Conservation (phyloP, 2,113 vertebrate genomes). For the Uria aalge region DNA sequence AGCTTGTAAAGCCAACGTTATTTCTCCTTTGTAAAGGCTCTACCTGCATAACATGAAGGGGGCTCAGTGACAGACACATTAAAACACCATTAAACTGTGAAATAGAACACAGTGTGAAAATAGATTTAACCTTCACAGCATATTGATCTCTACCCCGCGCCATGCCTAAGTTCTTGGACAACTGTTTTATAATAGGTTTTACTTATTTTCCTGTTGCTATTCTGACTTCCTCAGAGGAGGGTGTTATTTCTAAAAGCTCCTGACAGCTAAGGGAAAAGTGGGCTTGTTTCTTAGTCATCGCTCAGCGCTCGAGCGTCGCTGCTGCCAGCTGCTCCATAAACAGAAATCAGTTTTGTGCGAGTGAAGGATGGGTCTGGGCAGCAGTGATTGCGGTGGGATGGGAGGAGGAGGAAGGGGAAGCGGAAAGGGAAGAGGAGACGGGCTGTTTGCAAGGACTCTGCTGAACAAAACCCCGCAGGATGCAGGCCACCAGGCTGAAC, state of each 20-base stretch:
- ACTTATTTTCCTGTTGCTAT: slow-evolving; percentile 82
- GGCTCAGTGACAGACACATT: slow-evolving; percentile 86
- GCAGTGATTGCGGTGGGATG: slow-evolving; percentile 55
- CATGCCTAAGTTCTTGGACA: slow-evolving; percentile 80
- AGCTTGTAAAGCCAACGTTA: slow-evolving; percentile 66
- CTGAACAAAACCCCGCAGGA: slow-evolving; percentile 49
- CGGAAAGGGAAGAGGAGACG: slow-evolving; percentile 12
- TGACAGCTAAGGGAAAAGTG: slow-evolving; percentile 74
- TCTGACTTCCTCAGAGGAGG: slow-evolving; percentile 80
- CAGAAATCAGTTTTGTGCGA: slow-evolving; percentile 66
- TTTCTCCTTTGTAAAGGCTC: slow-evolving; percentile 75
- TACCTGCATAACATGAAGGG: slow-evolving; percentile 78
- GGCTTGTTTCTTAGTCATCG: slow-evolving; percentile 64
- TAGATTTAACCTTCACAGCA: slow-evolving; percentile 88
- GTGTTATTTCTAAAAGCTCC: slow-evolving; percentile 79
- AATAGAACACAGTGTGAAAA: slow-evolving; percentile 88
- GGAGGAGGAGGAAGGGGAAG: slow-evolving; percentile 42
- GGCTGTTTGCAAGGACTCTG: slow-evolving; percentile 45
- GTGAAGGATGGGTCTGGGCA: slow-evolving; percentile 60
- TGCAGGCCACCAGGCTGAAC: slow-evolving; percentile 46
- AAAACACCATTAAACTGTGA: slow-evolving; percentile 90
- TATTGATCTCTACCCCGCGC: slow-evolving; percentile 76
- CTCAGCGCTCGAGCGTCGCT: slow-evolving; percentile 51
- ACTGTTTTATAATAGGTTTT: slow-evolving; percentile 86
- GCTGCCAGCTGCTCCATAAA: slow-evolving; percentile 69